Evolutionary conservation across 1,140 invertebrate species (phyloP).

Genomic region (Magallana ariakensis): DNA sequence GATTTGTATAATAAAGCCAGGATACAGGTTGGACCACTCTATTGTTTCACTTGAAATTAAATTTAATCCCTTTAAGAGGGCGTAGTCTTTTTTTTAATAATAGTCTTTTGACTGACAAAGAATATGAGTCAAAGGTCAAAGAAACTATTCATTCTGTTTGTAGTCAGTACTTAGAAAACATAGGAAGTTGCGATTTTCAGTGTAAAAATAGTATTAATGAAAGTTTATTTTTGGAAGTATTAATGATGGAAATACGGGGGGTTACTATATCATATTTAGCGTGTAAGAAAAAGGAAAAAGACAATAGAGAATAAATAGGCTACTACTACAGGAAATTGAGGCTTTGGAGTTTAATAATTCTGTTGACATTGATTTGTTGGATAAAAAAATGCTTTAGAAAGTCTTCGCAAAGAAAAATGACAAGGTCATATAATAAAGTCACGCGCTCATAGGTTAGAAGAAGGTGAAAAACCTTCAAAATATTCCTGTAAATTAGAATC

Average conservation of each 20-base stretch:
- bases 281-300: neutral
- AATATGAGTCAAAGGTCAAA: too few relatives aligned
- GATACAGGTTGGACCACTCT: conserved; percentile 24
- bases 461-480: conserved; percentile 56
- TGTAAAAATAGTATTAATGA: neutral
- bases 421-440: conserved; percentile 11
- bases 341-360: neutral
- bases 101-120: neutral
- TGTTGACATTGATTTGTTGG: neutral
- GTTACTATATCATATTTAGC: neutral
- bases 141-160: neutral
- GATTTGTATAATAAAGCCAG: neutral
- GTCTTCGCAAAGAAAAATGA: conserved; percentile 42
- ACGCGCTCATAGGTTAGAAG: conserved; percentile 46
- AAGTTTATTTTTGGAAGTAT: neutral
- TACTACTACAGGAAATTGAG: neutral
- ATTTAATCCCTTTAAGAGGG: neutral
- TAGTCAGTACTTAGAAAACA: neutral
- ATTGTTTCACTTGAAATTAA: conserved; percentile 20
- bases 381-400: conserved; percentile 48
- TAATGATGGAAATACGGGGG: neutral
- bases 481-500: conserved; percentile 54
- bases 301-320: neutral
- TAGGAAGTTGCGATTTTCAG: neutral
- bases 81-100: neutral